Base-by-base conservation (phyloP, 1,140 invertebrate genomes). In the Drosophila teissieri region DNA sequence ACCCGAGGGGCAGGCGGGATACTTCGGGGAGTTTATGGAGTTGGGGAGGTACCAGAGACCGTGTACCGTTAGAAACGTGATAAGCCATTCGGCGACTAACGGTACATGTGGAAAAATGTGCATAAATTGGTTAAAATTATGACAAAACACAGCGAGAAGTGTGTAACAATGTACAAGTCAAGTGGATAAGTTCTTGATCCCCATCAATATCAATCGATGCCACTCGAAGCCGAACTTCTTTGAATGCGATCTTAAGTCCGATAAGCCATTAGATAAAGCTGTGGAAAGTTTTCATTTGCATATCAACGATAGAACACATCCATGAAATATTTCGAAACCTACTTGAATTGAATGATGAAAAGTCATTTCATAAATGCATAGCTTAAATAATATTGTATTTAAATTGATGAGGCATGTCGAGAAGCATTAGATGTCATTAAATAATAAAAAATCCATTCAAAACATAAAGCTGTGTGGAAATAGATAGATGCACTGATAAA, bases 71-170 rank as follows among this genome's bases (percentile, higher is more conserved):
- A 88, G 84, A 88, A 73, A 76, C 65, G 42, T 80, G 84, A 79
- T 86, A 85, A 85, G 69, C 72, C 45, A 19, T 52, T 56, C 52
- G 34, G n/a, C 49, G 22, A 54, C 69, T 39, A 78, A 78, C 74
- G 74, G 74, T 53, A 69, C 36, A 17, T 72, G 67, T 60, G 63
- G 63, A 58, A 70, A 86, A 81, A 81, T 72, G 74, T 76, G 75
- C 74, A 86, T 83, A 86, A 88, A 89, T 88, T 89, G 68, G 48
- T 49, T 14, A 31, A 63, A 80, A 77, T 73, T 88, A 82, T 83
- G 75, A 88, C 75, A 76, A 83, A 72, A 46, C 61, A 40, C 46
- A 57, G 45, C 31, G 19, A 46, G 17, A 65, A 22, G 45, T 52
- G 49, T 64, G 12, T 31, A 31, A 61, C 62, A 54, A 61, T 49